These are phyloP conservation scores for Chiloscyllium punctatum DNA, from an alignment of 2,797 vertebrate genomes.

Conservation along the genomic window DNA sequence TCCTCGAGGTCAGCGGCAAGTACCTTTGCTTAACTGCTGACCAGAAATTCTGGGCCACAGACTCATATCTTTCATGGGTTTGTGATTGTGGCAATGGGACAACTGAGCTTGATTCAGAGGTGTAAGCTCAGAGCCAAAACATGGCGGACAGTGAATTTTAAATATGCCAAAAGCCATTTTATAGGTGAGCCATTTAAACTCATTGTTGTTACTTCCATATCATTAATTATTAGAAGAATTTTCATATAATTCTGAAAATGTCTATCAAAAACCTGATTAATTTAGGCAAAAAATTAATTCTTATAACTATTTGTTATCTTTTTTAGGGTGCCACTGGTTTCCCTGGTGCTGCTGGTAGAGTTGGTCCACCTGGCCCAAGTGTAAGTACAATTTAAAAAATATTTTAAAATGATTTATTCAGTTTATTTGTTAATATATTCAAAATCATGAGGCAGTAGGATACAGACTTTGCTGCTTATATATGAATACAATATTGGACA, in stretches of 20 bases:
- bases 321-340: constrained; percentile 37
- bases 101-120: not conserved
- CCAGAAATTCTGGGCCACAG: not conserved
- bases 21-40: not conserved
- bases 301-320: not conserved
- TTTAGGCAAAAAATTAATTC: not conserved
- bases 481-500: not conserved
- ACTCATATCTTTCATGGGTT: not conserved
- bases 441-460: not conserved
- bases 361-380: constrained; percentile 35
- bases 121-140: not conserved
- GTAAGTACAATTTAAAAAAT: constrained; percentile 15
- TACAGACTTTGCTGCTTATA: not conserved
- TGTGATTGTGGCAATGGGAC: not conserved
- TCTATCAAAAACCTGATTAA: not conserved
- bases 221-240: not conserved
- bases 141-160: not conserved
- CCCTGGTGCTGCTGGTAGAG: constrained; percentile 34
- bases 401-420: not conserved
- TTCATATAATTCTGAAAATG: too few species aligned
- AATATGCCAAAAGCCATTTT: not conserved
- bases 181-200: not conserved
- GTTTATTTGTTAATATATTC: not conserved
- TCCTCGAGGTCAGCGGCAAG: not conserved
- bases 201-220: not conserved